Conservation (phyloP, 1,140 invertebrate species). For the Thaumetopoea pityocampa region DNA sequence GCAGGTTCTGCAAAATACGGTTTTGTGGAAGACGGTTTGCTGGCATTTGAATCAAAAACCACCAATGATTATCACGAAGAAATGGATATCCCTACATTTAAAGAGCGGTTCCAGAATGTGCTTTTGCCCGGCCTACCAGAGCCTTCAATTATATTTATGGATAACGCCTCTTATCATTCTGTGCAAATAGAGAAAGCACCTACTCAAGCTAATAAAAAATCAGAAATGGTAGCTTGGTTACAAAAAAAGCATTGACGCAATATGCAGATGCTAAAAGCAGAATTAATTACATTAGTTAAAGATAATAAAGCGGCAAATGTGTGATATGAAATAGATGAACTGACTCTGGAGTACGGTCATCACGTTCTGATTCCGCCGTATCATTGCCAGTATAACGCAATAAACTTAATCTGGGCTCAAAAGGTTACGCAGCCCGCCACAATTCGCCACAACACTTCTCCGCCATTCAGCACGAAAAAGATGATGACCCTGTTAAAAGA, state of each 20-base stretch:
- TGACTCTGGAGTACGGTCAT: constrained; percentile 12
- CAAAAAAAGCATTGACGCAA: constrained; percentile 15
- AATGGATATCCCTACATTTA: constrained; percentile 7
- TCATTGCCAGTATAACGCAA: constrained; percentile 15
- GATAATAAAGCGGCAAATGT: constrained; percentile 3
- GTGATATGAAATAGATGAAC: constrained; percentile 11
- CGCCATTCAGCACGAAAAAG: constrained; percentile 8
- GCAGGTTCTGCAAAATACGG: constrained; percentile 18
- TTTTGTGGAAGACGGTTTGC: constrained; percentile 7
- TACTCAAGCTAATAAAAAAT: constrained; percentile 17
- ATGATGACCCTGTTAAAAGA: constrained; percentile 18
- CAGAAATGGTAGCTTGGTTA: constrained; percentile 18
- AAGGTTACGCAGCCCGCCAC: no score
- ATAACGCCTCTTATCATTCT: constrained; percentile 15
- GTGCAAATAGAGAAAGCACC: constrained; percentile 10
- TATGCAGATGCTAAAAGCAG: constrained; percentile 13
- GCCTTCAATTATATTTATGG: constrained; percentile 9
- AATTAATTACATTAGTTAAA: constrained; percentile 11
- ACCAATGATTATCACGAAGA: constrained; percentile 19
- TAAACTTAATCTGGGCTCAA: constrained; percentile 24
- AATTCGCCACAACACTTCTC: no score
- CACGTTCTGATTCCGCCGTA: constrained; percentile 8
- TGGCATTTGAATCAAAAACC: constrained; percentile 20
- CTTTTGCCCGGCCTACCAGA: constrained; percentile 11
- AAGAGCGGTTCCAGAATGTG: constrained; percentile 10